These are phyloP conservation scores for Myotis findleyi DNA, from an alignment of 2,797 vertebrate genomes.

Conservation along the genomic window DNA sequence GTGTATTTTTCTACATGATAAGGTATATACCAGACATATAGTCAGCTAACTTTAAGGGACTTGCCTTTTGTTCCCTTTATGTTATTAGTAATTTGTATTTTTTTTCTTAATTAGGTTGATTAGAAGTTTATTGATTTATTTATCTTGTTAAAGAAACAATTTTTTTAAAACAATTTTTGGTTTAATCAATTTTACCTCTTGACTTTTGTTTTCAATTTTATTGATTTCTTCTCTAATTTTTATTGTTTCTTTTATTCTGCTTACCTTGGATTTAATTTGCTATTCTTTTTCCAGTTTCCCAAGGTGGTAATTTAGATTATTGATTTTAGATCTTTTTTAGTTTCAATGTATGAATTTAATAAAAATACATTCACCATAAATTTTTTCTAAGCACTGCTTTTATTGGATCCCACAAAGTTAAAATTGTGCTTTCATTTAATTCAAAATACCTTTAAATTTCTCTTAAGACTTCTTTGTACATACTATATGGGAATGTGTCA, in stretches of 20 bases:
- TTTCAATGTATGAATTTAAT: not conserved
- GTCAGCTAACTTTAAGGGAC: not conserved
- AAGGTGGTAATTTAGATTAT: not conserved
- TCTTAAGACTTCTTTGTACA: not conserved
- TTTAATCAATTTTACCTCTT: not conserved
- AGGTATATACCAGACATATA: not conserved
- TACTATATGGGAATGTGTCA: not conserved
- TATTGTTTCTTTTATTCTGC: not conserved
- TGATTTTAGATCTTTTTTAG: not conserved
- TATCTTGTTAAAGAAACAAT: not conserved
- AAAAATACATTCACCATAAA: not conserved
- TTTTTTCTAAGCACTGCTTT: not conserved
- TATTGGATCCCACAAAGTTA: not conserved
- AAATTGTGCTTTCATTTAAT: not conserved
- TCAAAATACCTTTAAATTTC: not conserved
- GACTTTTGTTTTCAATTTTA: not conserved
- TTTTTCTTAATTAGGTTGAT: not conserved
- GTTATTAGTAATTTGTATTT: not conserved
- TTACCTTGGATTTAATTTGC: not conserved
- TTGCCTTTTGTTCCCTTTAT: not conserved
- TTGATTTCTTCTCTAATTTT: not conserved
- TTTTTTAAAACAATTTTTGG: not conserved
- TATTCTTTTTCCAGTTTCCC: not conserved
- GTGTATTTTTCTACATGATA: not conserved
- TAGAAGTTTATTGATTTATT: not conserved